Base-by-base conservation (phyloP, 1,140 invertebrate species). In the Pollicipes pollicipes region DNA sequence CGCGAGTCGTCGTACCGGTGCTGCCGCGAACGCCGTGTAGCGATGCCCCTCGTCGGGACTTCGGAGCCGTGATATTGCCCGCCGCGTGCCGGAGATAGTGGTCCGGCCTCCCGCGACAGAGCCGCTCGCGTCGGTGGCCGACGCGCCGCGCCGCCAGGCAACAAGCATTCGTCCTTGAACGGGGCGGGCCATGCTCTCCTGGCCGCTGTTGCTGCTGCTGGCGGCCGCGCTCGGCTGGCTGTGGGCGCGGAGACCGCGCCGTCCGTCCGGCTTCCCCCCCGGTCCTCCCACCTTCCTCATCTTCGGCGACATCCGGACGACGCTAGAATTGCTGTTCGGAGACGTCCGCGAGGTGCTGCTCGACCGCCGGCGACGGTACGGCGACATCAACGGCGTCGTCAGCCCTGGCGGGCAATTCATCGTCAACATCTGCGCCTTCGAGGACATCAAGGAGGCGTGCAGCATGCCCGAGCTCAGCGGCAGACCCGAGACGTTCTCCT, bases 301-400 rank as follows among this genome's bases (percentile, higher is more conserved):
- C 10, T 58, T 58, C 45, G 45, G 45, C 45, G 3, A 10, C 13
- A 10, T 58, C 13, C 24, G 13, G 13, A 24, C 6, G 13, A 58
- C 45, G 6, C 45, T 58, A 21, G 45, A 58, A 21, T 2, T 58
- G 45, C 24, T 58, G 13, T 21, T 21, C 17, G 21, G 2, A 2
- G 45, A 21, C 45, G 24, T 21, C 21, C 45, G 45, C 13, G 13
- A 58, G 45, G 45, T 21, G 45, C 45, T 58, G 45, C 45, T 10
- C 6, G 24, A 6, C 13, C 45, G 45, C 13, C 45, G 45, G 13
- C 45, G 45, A 3, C 45, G 13, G 24, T 66, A 66, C 28, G 64
- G 64, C n/a, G 64, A 66, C 64, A 66, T 66, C 64, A 66, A 28
- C 64, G 28, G 64, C 28, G 64, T 24, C 10, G 64, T 66, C 64